Percentiles rank a stretch among this genome's conserved stretches.
phyloP scores from a whole-genome alignment of 2,113 vertebrate genomes.

The Tichodroma muraria region DNA sequence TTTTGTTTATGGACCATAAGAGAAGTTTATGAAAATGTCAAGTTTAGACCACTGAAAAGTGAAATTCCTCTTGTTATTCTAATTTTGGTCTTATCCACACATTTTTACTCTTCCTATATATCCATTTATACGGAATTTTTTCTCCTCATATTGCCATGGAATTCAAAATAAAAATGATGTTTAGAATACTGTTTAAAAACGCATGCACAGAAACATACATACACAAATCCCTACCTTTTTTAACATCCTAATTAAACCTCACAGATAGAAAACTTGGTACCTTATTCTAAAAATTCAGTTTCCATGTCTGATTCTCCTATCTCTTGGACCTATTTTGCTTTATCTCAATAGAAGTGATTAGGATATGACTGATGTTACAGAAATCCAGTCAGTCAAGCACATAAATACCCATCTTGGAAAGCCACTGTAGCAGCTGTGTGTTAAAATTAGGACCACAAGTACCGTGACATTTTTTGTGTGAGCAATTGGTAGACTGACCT shows the following conservation, averaged over 20 bases:
- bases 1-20: neutral
- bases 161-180: neutral
- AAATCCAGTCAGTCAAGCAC: neutral
- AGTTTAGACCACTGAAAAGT: neutral
- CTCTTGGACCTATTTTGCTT: neutral
- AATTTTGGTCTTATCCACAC: neutral
- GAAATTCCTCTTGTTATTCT: conserved; percentile 6
- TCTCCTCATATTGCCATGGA: neutral
- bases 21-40: conserved; percentile 16
- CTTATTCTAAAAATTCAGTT: neutral
- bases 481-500: neutral
- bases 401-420: neutral
- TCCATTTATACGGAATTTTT: neutral
- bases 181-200: neutral
- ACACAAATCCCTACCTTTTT: neutral
- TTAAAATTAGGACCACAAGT: neutral
- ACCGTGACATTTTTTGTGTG: neutral
- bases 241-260: neutral
- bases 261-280: neutral
- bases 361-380: neutral
- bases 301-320: neutral
- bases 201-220: neutral
- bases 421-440: neutral
- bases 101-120: neutral
- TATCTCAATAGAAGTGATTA: neutral